Conservation (phyloP, 2,888 invertebrate genomes). For the Saturnia pavonia region DNA sequence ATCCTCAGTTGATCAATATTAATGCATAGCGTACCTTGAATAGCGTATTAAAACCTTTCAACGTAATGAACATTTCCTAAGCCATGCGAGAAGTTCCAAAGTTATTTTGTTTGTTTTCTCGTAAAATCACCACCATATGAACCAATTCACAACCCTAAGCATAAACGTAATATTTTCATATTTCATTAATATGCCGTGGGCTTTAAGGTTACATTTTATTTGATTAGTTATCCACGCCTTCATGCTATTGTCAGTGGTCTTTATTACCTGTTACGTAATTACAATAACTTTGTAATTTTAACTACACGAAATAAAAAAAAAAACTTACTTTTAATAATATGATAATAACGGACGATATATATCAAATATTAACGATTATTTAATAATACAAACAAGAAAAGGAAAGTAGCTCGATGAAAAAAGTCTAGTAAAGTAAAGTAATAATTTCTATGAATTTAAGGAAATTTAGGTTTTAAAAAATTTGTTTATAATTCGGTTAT, state of each 20-base stretch:
- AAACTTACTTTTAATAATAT: too few species aligned
- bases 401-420: too few species aligned
- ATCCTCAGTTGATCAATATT: constrained; percentile 51
- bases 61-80: constrained; percentile 55
- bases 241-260: neutral
- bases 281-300: neutral
- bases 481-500: too few species aligned
- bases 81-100: constrained; percentile 40
- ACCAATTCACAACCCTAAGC: neutral
- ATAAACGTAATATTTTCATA: constrained; percentile 14
- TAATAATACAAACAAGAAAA: too few species aligned
- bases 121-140: constrained; percentile 14
- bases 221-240: neutral
- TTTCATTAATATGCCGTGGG: constrained; percentile 9
- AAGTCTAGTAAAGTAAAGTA: too few species aligned
- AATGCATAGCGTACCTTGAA: constrained; percentile 45
- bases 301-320: neutral
- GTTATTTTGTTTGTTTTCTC: constrained; percentile 38
- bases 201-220: neutral
- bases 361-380: too few species aligned
- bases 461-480: too few species aligned
- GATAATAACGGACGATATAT: too few species aligned
- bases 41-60: constrained; percentile 55
- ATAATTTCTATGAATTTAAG: too few species aligned
- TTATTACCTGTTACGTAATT: neutral